Evolutionary conservation across 2,113 vertebrate species (phyloP), one percentile per base, ranked within the genome.

Genomic region (Verasper variegatus): DNA sequence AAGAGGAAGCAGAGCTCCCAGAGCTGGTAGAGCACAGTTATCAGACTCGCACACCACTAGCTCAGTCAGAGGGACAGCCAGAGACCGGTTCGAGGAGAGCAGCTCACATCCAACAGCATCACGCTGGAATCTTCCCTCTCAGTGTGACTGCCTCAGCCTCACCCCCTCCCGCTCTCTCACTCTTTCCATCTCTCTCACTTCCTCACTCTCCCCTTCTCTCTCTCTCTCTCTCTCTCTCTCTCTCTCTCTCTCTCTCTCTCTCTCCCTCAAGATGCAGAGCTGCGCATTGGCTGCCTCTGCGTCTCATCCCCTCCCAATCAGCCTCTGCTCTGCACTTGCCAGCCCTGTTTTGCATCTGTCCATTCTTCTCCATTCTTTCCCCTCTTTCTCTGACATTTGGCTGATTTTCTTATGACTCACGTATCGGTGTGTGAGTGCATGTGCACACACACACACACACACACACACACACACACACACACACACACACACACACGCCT

Each of bases 271-370:
- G 89, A 92, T 91, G 87, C 92, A 87, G 85, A 73, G 86, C 93
- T 92, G 91, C 90, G 86, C 91, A 94, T 92, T 94, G 91, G 93
- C 94, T 94, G 90, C 88, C 82, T 90, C 78, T 76, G 64, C 65
- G 51, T 89, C 87, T 88, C 83, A 72, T 82, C 83, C 83, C 89
- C 86, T 91, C 91, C 89, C 83, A 51, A 72, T 82, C 84, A 83
- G 87, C 76, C 76, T 77, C 55, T 82, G 65, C 73, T 89, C 71
- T 56, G 42, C 71, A 84, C 83, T 72, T 73, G 74, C 82, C 86
- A 86, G 42, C 71, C 67, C 78, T 81, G 63, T 86, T 91, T 90
- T 83, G 80, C 81, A 74, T 78, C 62, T 83, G 80, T 89, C 85
- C 49, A 69, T 76, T 84, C 80, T 88, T 68, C 78, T 54, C 45